Base-by-base conservation (phyloP, 2,113 vertebrate species). In the Amblyornis subalaris region DNA sequence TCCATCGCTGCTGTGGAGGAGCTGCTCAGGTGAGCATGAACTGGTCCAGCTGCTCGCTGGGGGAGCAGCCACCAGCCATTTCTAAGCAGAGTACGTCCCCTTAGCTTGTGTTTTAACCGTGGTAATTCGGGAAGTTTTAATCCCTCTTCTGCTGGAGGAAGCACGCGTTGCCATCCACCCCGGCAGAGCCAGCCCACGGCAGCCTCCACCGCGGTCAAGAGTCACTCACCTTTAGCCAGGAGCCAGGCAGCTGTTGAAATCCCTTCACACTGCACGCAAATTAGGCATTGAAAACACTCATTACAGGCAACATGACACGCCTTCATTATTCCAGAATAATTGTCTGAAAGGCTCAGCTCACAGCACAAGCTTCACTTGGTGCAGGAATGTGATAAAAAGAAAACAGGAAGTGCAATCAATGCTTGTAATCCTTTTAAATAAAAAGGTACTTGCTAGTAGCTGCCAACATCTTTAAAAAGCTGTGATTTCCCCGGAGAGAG, bases 391-490 rank as follows among this genome's bases (percentile, higher is more conserved):
- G 94, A 95, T 95, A 89, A 94, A 95, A 70, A 70, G 67, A 84
- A 95, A 94, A 90, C 89, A 76, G 75, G 91, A 93, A 94, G 90
- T 82, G n/a, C 47, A 47, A 93, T 86, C 80, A 92, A 88, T 61
- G n/a, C 93, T 93, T 94, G 77, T 96, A 97, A 96, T 96, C 96
- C 96, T 94, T 94, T 88, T 83, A 91, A 95, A 87, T 93, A 85
- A 96, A 92, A 66, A 88, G 95, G 85, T 97, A 93, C 95, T 95
- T 96, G 84, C 89, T 93, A 70, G 89, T 87, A 96, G 93, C 95
- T 96, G 92, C 88, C 89, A 53, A 25, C 82, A 31, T 91, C 95
- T 92, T 84, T 88, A 94, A 95, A 95, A 88, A 92, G 94, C 93
- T 92, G 89, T 95, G 97, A 96, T 89, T 97, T 97, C 96, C 97